Evolutionary conservation across 2,888 invertebrate species (phyloP).

Genomic region (Cinara cedri): DNA sequence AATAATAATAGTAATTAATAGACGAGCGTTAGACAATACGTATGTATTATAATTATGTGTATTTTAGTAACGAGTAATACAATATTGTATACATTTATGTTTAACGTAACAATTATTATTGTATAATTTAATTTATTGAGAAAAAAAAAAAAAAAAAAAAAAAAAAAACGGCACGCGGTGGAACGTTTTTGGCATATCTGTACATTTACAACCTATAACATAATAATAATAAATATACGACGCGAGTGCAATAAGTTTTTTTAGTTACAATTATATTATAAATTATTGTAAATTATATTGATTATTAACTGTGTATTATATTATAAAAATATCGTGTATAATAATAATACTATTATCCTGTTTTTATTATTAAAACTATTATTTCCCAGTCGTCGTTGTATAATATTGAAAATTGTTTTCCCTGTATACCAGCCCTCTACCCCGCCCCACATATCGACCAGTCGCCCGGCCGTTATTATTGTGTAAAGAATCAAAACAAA

Average conservation of each 20-base stretch:
- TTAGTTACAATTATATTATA: background rate
- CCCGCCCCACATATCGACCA: background rate
- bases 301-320: background rate
- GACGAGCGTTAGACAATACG: background rate
- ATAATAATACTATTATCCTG: background rate
- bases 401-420: background rate
- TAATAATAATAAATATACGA: too few species aligned
- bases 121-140: background rate
- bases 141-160: too few species aligned
- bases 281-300: background rate
- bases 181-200: conserved; percentile 30
- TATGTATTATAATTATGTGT: background rate
- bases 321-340: background rate
- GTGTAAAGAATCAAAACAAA: too few species aligned
- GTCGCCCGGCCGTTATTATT: background rate
- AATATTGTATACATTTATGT: background rate
- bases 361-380: background rate
- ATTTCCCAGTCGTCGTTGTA: too few species aligned
- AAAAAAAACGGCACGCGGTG: conserved; percentile 7
- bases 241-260: conserved; percentile 34
- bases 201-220: conserved; percentile 20
- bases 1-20: background rate
- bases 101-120: background rate
- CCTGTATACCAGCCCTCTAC: too few species aligned
- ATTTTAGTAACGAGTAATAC: background rate